Percentiles rank a stretch among this genome's conserved stretches.
phyloP scores from a whole-genome alignment of 1,140 invertebrate species.

The Plectrocnemia conspersa region DNA sequence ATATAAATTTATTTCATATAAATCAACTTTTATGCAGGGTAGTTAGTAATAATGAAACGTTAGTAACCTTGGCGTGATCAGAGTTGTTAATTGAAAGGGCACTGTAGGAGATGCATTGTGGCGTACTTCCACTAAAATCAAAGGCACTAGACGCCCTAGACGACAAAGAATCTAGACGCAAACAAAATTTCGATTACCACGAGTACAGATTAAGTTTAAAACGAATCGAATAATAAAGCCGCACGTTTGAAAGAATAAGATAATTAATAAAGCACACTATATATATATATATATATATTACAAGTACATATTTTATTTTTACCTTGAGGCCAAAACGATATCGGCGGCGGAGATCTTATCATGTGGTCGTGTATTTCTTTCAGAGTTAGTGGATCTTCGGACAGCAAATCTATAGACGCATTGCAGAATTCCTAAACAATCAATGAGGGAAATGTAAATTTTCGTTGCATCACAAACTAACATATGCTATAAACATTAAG shows the following conservation, averaged over 20 bases:
- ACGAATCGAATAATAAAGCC: background rate
- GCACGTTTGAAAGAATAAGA: background rate
- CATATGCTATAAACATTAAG: no score
- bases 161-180: conserved; percentile 42
- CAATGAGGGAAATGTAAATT: no score
- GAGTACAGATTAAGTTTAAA: background rate
- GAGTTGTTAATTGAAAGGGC: conserved; percentile 47
- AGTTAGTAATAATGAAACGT: no score
- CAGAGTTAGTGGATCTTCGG: conserved; percentile 65
- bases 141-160: conserved; percentile 47
- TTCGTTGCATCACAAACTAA: no score
- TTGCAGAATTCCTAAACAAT: conserved; percentile 61
- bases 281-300: conserved; percentile 4
- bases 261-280: background rate
- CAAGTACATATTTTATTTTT: no score
- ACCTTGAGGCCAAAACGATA: conserved; percentile 61
- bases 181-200: conserved; percentile 23
- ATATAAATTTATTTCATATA: no score
- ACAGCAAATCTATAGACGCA: conserved; percentile 53
- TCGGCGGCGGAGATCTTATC: conserved; percentile 74
- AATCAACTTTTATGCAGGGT: no score
- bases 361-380: conserved; percentile 78
- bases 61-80: conserved; percentile 48
- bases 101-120: conserved; percentile 43
- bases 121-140: conserved; percentile 46